Conservation (phyloP, 2,797 vertebrate species). For the Nannoperca obscura region DNA sequence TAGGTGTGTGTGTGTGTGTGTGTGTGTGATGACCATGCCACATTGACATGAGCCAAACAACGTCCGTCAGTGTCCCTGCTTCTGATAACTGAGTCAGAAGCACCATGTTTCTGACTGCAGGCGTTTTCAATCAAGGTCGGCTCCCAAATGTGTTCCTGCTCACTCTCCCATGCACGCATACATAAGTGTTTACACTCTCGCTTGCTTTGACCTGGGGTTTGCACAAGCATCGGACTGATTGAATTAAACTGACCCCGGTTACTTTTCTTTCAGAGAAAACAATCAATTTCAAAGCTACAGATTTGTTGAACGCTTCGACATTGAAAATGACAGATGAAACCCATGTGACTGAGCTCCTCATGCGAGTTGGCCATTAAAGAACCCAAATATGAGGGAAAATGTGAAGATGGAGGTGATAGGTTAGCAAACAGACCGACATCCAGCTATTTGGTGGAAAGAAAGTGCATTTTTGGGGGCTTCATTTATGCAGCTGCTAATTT, state of each 20-base stretch:
- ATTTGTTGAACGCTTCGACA: constrained; percentile 46
- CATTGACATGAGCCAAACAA: constrained; percentile 14
- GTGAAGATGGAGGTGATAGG: constrained; percentile 16
- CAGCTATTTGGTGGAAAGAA: constrained; percentile 1
- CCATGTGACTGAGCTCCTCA: constrained; percentile 26
- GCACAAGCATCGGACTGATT: constrained; percentile 54
- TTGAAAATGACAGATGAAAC: constrained; percentile 52
- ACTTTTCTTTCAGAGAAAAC: constrained; percentile 65
- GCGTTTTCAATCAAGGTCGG: constrained; percentile 65
- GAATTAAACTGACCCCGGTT: constrained; percentile 63
- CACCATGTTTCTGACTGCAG: constrained; percentile 38
- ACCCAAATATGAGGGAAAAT: constrained; percentile 1
- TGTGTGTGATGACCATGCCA: not conserved
- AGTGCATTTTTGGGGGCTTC: not conserved
- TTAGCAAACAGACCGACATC: constrained; percentile 14
- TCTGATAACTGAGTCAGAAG: constrained; percentile 31
- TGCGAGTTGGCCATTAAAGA: constrained; percentile 21
- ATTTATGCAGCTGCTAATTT: constrained; percentile 21
- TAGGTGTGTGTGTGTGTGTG: not conserved
- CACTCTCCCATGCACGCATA: constrained; percentile 39
- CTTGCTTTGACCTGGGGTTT: constrained; percentile 44
- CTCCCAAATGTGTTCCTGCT: constrained; percentile 51
- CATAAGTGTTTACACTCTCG: constrained; percentile 53
- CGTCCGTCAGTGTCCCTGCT: constrained; percentile 28
- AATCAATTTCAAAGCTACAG: constrained; percentile 55